Conservation (phyloP, 1,140 invertebrate species). For the Tigriopus japonicus region DNA sequence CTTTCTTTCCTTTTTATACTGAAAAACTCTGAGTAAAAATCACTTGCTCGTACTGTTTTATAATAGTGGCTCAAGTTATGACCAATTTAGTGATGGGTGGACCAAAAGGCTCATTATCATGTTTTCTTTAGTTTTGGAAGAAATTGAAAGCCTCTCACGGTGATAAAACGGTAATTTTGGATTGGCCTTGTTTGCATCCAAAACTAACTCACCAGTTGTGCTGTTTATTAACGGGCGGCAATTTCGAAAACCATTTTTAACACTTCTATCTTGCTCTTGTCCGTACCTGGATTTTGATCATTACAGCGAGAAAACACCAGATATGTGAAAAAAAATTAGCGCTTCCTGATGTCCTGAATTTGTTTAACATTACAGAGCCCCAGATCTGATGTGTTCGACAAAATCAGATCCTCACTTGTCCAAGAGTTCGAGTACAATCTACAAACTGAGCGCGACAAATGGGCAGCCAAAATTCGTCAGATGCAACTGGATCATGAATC, state of each 20-base stretch:
- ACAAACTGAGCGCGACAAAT: not conserved
- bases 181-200: not conserved
- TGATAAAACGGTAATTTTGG: not conserved
- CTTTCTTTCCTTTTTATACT: no score
- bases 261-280: no score
- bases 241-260: no score
- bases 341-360: not conserved
- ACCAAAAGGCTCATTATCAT: not conserved
- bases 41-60: no score
- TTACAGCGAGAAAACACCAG: no score
- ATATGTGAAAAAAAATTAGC: no score
- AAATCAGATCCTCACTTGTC: not conserved
- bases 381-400: not conserved
- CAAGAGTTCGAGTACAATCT: not conserved
- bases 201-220: not conserved
- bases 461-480: not conserved
- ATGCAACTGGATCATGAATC: not conserved
- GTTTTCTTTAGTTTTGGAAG: not conserved
- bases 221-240: not conserved
- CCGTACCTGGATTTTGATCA: no score
- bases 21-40: no score
- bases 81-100: no score
- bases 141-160: not conserved
- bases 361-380: conserved; percentile 4
- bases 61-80: no score